Conservation (phyloP, 2,888 invertebrate species). For the Drosophila melanocephala region DNA sequence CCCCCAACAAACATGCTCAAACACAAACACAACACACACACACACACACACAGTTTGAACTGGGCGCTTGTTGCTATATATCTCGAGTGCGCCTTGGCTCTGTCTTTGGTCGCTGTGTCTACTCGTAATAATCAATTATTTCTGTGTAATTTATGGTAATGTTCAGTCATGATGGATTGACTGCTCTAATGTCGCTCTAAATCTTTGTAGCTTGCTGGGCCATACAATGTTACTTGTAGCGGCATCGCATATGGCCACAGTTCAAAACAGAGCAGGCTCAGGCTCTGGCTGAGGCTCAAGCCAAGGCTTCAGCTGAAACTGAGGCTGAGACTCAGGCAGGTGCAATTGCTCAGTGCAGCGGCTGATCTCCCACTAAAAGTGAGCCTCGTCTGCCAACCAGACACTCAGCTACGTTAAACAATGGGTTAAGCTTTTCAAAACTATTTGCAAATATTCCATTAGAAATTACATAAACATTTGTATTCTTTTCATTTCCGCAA, state of each 20-base stretch:
- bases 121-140: conserved; percentile 86
- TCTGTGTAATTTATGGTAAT: conserved; percentile 86
- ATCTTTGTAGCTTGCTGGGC: conserved; percentile 80
- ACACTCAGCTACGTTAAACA: conserved; percentile 48
- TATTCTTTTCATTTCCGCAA: background rate
- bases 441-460: background rate
- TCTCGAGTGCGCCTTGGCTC: conserved; percentile 54
- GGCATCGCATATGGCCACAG: conserved; percentile 67
- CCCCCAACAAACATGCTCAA: conserved; percentile 45
- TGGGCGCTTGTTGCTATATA: conserved; percentile 56
- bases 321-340: conserved; percentile 60
- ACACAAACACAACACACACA: conserved; percentile 14
- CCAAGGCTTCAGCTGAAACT: conserved; percentile 22
- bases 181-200: conserved; percentile 86
- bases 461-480: background rate
- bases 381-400: conserved; percentile 46
- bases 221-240: conserved; percentile 61
- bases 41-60: conserved; percentile 34
- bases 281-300: conserved; percentile 12
- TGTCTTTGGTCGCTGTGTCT: conserved; percentile 66
- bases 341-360: conserved; percentile 71
- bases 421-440: conserved; percentile 32
- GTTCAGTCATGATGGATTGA: conserved; percentile 86
- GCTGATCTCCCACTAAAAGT: conserved; percentile 73
- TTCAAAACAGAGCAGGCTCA: conserved; percentile 55